Evolutionary conservation across 2,113 vertebrate genomes (phyloP).

Genomic region (Passer montanus): DNA sequence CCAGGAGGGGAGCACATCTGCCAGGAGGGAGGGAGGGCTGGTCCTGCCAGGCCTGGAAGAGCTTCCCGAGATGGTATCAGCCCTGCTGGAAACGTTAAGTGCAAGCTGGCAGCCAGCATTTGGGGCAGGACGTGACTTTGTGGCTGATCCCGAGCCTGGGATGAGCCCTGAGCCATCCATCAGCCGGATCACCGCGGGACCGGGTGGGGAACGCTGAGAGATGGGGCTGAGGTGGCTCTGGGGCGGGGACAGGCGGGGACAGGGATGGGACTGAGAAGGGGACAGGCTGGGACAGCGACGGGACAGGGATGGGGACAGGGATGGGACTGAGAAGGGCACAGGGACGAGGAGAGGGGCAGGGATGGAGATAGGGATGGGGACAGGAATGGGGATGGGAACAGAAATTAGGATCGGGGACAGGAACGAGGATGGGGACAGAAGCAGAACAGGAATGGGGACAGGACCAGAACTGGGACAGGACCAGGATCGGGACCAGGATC

Average conservation of each 20-base stretch:
- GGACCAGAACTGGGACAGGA: background rate
- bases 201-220: background rate
- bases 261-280: background rate
- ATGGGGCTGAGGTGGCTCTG: fast-evolving
- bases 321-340: background rate
- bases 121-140: background rate
- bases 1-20: background rate
- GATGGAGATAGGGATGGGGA: too few species aligned
- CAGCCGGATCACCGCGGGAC: background rate
- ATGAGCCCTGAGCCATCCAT: background rate
- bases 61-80: background rate
- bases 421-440: fast-evolving
- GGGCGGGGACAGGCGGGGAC: background rate
- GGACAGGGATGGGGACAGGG: background rate
- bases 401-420: too few species aligned
- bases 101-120: background rate
- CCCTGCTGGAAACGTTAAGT: background rate
- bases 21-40: background rate
- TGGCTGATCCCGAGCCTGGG: background rate
- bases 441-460: too few species aligned
- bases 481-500: background rate
- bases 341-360: too few species aligned
- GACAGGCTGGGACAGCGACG: background rate
- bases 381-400: background rate
- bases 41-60: background rate